Conservation (phyloP, 2,113 vertebrate genomes). For the Ranitomeya variabilis region DNA sequence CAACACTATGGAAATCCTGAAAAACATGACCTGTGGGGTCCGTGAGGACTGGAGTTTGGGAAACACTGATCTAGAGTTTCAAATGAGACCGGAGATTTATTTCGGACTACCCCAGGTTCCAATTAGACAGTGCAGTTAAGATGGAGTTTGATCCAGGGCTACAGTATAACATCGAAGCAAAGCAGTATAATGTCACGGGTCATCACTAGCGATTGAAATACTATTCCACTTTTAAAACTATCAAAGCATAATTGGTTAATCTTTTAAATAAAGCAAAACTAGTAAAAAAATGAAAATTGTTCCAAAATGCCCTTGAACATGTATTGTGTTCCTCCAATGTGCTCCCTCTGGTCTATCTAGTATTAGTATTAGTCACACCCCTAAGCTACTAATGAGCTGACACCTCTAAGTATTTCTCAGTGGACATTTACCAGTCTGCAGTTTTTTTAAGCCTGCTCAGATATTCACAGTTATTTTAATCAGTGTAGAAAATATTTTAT, state of each 20-base stretch:
- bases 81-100: no score
- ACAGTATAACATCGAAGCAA: no score
- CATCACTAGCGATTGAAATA: no score
- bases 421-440: conserved; percentile 16
- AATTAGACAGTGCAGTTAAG: no score
- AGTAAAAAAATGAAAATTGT: neutral
- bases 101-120: no score
- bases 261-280: neutral
- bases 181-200: no score
- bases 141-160: no score
- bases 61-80: neutral
- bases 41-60: no score
- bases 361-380: conserved; percentile 52
- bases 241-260: neutral
- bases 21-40: no score
- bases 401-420: conserved; percentile 22
- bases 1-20: no score
- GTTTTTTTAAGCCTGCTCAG: neutral
- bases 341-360: neutral
- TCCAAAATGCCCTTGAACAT: conserved; percentile 29
- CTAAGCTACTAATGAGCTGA: conserved; percentile 45
- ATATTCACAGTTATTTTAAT: neutral
- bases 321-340: conserved; percentile 23
- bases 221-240: neutral
- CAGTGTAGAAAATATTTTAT: neutral